Base-by-base conservation (phyloP, 2,797 vertebrate species). In the Cichlasoma orientale region DNA sequence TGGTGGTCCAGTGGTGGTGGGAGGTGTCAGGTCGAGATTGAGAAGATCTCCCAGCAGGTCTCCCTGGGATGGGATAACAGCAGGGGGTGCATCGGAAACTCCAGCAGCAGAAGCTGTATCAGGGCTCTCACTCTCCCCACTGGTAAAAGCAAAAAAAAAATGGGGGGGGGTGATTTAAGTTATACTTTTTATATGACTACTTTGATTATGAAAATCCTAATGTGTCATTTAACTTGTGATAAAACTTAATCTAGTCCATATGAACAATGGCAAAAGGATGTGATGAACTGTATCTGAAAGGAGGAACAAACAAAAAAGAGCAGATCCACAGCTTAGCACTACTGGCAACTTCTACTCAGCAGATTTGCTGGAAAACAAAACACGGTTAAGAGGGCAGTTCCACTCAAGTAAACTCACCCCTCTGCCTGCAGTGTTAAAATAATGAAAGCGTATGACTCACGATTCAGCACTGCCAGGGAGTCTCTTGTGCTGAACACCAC, bases 41-140 rank as follows among this genome's bases (percentile, higher is more conserved):
- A 99, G 95, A 59, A 99, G 95, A 90, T 99, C 98, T 0, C 98
- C 98, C 23, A 99, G 92, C 41, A 99, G 96, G 89, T 99, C 97
- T 0, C 97, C 98, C 84, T 98, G 98, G 1, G 97, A 94, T 2
- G 97, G 97, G 88, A 99, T 98, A 80, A 98, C 96, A 0, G 97
- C 95, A 0, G 97, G 95, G 13, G 97, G 95, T 0, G 92, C 87
- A 84, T 99, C 98, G 0, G 94, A 57, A 0, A 93, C 90, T 11
- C 88, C 96, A 13, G 93, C 94, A 74, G 0, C 91, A 36, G 95
- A 44, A 7, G 90, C 93, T 0, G 94, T 56, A 3, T 98, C 98
- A 0, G 97, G 97, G 89, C 97, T 99, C 89, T 99, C 98, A 1
- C 97, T 98, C 88, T 99, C 98, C 0, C 92, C 97, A 74, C 98